Evolutionary conservation across 2,797 vertebrate species (phyloP), one percentile per base, ranked within the genome.

Genomic region (Ficedula albicollis): DNA sequence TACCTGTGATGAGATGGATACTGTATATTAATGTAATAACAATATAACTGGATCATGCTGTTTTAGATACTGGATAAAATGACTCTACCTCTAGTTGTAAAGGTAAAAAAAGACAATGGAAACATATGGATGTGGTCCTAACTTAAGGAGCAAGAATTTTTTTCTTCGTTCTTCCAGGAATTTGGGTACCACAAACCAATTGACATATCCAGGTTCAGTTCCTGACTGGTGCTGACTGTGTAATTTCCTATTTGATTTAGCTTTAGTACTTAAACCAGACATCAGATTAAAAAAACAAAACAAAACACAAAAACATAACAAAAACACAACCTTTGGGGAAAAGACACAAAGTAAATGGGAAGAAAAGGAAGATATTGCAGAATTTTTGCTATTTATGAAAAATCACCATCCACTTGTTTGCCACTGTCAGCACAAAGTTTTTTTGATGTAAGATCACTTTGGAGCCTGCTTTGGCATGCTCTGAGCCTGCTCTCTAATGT

Each of bases 51-150:
- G 96, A 98, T 96, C 91, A 46, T 92, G 75, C 39, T 92, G 75
- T 96, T 96, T 97, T 96, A 95, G 96, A 95, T 97, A 96, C 96
- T 96, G 97, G 98, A 94, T 76, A 95, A 97, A 96, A 97, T 97
- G 89, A 98, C 67, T 97, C 98, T 98, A 98, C 98, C 98, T 98
- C 98, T 97, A 97, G 95, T 93, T 97, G 87, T 85, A 91, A 98
- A 90, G 93, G 89, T 96, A 48, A 84, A 92, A 90, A 84, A 90
- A 93, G 76, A 81, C 89, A 96, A 69, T 94, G 96, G 96, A 95
- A 94, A 89, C 62, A 64, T 64, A 94, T 91, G 87, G 91, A 93
- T 95, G 54, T 46, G 75, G 79, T 67, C 85, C 83, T 92, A 27
- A 30, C 32, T 83, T 90, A 36, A 95, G 78, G 70, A 95, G 94